Evolutionary conservation across 92 coral and sea anemone species (phyloP), one percentile per base, ranked within the genome.

Genomic region (Montipora capitata): DNA sequence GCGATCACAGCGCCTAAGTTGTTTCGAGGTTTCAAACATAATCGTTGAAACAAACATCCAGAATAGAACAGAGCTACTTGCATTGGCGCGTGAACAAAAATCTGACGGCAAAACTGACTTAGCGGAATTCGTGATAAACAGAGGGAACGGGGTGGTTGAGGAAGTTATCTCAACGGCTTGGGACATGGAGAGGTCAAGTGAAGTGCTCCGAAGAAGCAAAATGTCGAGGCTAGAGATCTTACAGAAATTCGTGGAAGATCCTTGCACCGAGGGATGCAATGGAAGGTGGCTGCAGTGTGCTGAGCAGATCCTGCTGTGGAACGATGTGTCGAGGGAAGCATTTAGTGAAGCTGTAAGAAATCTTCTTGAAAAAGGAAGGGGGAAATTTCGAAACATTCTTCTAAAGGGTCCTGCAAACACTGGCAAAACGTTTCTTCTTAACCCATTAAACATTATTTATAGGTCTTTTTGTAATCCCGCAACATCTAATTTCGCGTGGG

Each of bases 101-200:
- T 15, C 15, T 40, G 93, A 91, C 44, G 91, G 91, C 3, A 89
- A 85, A 85, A 89, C 89, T 2, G 89, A 93, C 17, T 86, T 35
- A 92, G 91, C 45, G 80, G 91, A 79, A 41, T 91, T 91, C 77
- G 57, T 91, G 27, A 42, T 94, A 2, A 94, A 88, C 91, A 65
- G 94, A 45, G 87, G 94, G 20, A 51, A 92, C 1, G 51, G 45
- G 4, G 88, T 87, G 52, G 92, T 90, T 7, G 94, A 91, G 43
- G 91, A 86, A 70, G 93, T 90, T n/a, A 15, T 90, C 3, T 62
- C 72, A n/a, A 86, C 90, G 39, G 86, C 90, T 3, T 79, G 93
- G 94, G 93, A 93, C 49, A 40, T 86, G 72, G 49, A 92, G 49
- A 10, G 12, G 15, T 76, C 90, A n/a, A 85, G 67, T 20, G 85